Conservation (phyloP, 2,113 vertebrate species). For the Scopus umbretta region DNA sequence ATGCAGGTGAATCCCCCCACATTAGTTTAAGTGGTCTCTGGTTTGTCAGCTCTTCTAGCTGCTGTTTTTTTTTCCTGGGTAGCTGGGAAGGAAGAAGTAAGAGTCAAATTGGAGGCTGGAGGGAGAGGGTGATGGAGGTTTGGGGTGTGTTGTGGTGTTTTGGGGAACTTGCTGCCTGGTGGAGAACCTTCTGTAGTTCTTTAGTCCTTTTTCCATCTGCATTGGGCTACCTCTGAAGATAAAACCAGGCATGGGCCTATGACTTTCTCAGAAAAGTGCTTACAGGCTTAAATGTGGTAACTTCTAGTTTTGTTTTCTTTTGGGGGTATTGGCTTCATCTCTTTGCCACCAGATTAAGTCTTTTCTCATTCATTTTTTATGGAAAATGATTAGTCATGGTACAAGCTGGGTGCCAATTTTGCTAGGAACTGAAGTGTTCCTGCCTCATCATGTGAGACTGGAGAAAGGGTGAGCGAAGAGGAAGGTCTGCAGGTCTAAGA, state of each 20-base stretch:
- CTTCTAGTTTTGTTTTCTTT: neutral
- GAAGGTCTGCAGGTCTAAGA: neutral
- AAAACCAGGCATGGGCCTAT: neutral
- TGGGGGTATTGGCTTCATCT: accelerated
- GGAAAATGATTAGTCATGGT: neutral
- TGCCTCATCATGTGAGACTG: neutral
- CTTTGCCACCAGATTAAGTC: neutral
- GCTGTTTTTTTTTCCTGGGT: neutral
- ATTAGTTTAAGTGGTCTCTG: neutral
- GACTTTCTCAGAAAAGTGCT: neutral
- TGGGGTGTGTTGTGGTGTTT: neutral
- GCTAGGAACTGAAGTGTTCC: neutral
- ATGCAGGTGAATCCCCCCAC: neutral
- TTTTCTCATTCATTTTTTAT: neutral
- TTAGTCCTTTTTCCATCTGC: neutral
- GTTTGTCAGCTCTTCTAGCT: neutral
- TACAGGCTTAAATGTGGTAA: neutral
- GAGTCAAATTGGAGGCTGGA: neutral
- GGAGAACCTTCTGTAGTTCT: neutral
- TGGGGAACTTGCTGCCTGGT: neutral
- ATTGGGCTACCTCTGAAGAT: neutral
- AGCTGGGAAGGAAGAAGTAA: neutral
- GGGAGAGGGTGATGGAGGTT: neutral
- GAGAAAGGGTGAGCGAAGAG: neutral
- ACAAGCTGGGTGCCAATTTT: neutral